phyloP scores from a whole-genome alignment of 2,113 vertebrate genomes.

The Phyllostomus hastatus region DNA sequence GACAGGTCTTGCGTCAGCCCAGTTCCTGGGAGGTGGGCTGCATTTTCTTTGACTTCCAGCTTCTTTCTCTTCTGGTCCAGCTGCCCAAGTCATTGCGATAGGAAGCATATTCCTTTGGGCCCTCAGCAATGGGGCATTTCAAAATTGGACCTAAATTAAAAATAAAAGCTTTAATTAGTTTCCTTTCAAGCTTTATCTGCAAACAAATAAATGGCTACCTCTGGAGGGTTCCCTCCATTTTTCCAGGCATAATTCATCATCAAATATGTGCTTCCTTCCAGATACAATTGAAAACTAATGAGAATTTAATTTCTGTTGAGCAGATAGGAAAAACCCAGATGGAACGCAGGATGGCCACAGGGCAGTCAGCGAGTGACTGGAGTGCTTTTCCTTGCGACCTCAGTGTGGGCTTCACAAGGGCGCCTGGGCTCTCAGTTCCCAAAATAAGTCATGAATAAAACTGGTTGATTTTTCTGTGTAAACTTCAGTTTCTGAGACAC shows the following conservation, averaged over 20 bases:
- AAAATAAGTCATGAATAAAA: background rate
- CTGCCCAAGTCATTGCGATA: background rate
- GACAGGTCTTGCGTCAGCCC: background rate
- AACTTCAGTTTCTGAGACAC: background rate
- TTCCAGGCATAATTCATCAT: background rate
- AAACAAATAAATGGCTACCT: background rate
- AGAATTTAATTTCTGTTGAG: background rate
- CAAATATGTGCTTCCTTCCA: background rate
- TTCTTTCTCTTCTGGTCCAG: background rate
- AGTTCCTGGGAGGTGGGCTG: background rate
- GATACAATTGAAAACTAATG: background rate
- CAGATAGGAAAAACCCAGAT: background rate
- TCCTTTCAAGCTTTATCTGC: slow-evolving; percentile 1
- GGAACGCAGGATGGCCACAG: background rate
- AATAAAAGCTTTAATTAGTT: background rate
- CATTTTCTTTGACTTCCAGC: background rate
- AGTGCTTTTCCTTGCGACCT: background rate
- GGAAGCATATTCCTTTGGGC: background rate
- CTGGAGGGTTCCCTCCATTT: background rate
- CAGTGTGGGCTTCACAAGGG: background rate
- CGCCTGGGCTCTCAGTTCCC: background rate
- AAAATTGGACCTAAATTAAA: background rate
- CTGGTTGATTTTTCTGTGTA: background rate
- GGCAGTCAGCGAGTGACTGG: background rate
- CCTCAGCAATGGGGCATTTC: background rate